Conservation (phyloP, 2,113 vertebrate species). For the Tetrax tetrax region DNA sequence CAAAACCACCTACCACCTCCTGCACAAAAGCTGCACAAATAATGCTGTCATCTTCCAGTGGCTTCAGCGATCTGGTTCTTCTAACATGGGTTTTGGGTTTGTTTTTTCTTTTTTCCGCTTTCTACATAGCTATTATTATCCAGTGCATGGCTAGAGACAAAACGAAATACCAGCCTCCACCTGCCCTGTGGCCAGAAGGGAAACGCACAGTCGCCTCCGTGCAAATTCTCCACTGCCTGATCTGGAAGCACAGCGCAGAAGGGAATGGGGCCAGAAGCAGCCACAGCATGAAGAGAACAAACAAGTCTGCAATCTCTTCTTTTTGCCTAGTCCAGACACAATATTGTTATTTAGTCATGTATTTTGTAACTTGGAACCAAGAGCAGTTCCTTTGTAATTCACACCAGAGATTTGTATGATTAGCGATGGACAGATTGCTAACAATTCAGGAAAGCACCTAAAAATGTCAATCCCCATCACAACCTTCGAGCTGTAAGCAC, state of each 20-base stretch:
- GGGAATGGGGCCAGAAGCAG: neutral
- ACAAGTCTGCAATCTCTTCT: neutral
- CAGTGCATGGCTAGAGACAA: neutral
- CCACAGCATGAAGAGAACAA: neutral
- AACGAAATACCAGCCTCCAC: neutral
- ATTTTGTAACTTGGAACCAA: neutral
- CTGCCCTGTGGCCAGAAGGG: neutral
- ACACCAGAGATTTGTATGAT: neutral
- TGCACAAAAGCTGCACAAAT: neutral
- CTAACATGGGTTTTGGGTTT: neutral
- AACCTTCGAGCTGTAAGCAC: accelerated
- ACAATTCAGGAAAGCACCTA: neutral
- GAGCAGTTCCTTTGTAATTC: neutral
- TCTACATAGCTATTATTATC: neutral
- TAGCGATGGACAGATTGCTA: neutral
- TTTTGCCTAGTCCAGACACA: neutral
- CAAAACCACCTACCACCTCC: slow-evolving; percentile 18
- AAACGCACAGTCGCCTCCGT: neutral
- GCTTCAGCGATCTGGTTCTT: neutral
- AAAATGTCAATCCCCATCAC: neutral
- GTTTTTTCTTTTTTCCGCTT: neutral
- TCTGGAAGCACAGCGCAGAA: neutral
- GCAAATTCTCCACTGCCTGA: neutral
- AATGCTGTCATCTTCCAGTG: neutral
- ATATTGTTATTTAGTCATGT: neutral